Evolutionary conservation across 2,888 invertebrate genomes (phyloP).

Genomic region (Xestia rhomboidea): DNA sequence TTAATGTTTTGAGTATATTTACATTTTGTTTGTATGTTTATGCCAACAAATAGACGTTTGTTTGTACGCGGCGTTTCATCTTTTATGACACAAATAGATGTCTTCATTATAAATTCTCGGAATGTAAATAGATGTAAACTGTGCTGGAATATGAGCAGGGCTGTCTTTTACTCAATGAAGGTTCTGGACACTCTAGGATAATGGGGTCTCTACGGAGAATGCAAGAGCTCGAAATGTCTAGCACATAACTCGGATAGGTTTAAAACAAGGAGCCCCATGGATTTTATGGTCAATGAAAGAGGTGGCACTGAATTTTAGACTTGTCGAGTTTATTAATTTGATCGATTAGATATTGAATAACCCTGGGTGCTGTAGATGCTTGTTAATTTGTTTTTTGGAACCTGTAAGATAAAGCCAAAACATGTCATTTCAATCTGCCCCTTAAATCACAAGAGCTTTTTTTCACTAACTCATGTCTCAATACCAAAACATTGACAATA

Average conservation of each 20-base stretch:
- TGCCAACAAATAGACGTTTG: conserved; percentile 15
- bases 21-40: conserved; percentile 31
- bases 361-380: neutral
- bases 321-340: neutral
- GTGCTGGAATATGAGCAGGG: neutral
- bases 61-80: conserved; percentile 19
- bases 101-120: conserved; percentile 10
- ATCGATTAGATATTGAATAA: neutral
- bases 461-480: neutral
- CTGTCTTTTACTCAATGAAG: neutral
- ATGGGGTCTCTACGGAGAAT: neutral
- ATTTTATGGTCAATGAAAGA: neutral
- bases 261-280: neutral
- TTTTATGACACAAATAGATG: conserved; percentile 19
- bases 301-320: neutral
- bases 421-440: neutral
- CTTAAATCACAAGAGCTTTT: neutral
- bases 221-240: neutral
- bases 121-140: neutral
- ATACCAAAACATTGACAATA: conserved; percentile 18
- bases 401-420: neutral
- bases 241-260: neutral
- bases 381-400: neutral
- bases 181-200: neutral
- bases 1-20: conserved; percentile 41